Evolutionary conservation across 2,888 invertebrate genomes (phyloP).

Genomic region (Hedychridium roseum): DNA sequence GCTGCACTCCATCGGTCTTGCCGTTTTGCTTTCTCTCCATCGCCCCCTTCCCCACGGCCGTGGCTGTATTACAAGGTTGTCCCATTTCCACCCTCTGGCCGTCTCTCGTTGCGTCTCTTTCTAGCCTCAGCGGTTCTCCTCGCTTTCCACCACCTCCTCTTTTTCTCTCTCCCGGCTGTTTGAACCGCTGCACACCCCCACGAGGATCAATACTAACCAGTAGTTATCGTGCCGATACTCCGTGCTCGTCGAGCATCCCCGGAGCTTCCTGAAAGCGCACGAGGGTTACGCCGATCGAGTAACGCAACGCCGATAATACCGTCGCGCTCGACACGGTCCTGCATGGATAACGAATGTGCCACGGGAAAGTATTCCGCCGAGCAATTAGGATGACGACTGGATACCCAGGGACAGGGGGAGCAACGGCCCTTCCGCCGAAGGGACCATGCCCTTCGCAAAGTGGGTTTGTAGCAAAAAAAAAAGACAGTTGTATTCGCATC

Average conservation of each 20-base stretch:
- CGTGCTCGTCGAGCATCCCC: constrained; percentile 32
- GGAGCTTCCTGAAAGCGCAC: constrained; percentile 25
- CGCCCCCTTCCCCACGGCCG: too few species aligned
- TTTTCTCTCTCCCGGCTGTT: constrained; percentile 22
- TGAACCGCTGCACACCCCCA: constrained; percentile 41
- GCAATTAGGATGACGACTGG: too few species aligned
- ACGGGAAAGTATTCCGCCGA: constrained; percentile 25
- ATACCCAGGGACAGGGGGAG: too few species aligned
- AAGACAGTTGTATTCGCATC: too few species aligned
- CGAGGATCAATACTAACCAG: constrained; percentile 60
- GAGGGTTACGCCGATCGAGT: constrained; percentile 10
- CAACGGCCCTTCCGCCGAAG: too few species aligned
- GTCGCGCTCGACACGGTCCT: constrained; percentile 3
- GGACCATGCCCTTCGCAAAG: too few species aligned
- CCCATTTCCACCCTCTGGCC: constrained; percentile 9
- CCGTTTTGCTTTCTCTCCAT: constrained; percentile 9
- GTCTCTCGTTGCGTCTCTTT: constrained; percentile 17
- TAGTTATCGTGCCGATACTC: constrained; percentile 60
- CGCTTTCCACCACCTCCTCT: constrained; percentile 15
- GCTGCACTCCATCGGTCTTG: too few species aligned
- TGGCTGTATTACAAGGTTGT: too few species aligned
- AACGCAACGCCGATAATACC: constrained; percentile 42
- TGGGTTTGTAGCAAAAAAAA: too few species aligned
- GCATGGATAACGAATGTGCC: constrained; percentile 24
- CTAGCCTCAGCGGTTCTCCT: constrained; percentile 16